Base-by-base conservation (phyloP, 1,140 invertebrate genomes). In the Drosophila nigrodunni region DNA sequence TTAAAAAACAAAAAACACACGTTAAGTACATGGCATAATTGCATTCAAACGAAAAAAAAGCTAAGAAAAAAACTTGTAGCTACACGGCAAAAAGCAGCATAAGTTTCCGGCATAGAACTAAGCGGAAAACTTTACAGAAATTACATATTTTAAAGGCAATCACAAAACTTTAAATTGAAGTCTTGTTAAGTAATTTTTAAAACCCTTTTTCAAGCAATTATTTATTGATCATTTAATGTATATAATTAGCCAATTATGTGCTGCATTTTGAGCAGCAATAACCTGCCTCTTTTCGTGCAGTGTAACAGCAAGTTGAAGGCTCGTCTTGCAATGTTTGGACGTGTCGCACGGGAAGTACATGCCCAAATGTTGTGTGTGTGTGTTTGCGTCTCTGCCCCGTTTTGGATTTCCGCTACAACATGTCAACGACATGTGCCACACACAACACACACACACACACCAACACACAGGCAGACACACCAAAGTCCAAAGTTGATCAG, bases 21-120 rank as follows among this genome's bases (percentile, higher is more conserved):
- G 67, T 73, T 78, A 83, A 80, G 74, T 80, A 85, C 81, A 76
- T 55, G 64, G 81, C 73, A 77, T 77, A 83, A 77, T 80, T 80
- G 77, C 72, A 80, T 70, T 70, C 47, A 5, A 68, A 57, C 34
- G 68, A 47, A 47, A 35, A 55, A 21, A 75, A 59, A 30, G 25
- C 25, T 30, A 30, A 30, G 4, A 30, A 30, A 30, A 30, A 30
- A 30, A 30, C 25, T 30, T 30, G 25, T 52, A 59, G 55, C 25
- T 13, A 43, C 41, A 43, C 41, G 13, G 41, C n/a, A 13, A 43
- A 5, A 43, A 43, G 9, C 25, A 1, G 6, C 4, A 4, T 3
- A 6, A 30, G 25, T 30, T 30, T 30, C 25, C 25, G 25, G 25
- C 3, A 5, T 5, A 5, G 25, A 30, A 30, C 25, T 30, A 30